These are phyloP conservation scores for Mesochorus sp. DNA, from an alignment of 2,888 invertebrate species.

Conservation along the genomic window DNA sequence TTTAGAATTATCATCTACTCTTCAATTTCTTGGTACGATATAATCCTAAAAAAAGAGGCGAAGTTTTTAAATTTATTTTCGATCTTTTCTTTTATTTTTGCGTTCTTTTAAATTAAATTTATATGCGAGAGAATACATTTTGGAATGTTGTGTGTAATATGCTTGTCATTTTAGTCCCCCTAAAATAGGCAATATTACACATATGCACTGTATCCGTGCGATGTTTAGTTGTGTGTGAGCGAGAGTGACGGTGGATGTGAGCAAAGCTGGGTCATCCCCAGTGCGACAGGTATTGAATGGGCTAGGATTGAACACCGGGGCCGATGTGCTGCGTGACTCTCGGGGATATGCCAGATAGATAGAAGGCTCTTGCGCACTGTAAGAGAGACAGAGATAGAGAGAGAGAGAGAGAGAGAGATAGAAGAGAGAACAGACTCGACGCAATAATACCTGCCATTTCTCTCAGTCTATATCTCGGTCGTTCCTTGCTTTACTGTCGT, in stretches of 20 bases:
- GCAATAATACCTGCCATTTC: conserved; percentile 47
- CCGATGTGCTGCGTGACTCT: conserved; percentile 42
- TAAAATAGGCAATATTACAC: no score
- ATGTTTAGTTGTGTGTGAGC: conserved; percentile 6
- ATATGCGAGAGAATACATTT: no score
- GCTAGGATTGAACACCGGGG: conserved; percentile 42
- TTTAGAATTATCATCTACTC: no score
- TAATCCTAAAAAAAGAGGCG: no score
- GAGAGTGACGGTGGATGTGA: conserved; percentile 30
- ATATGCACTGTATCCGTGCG: not conserved
- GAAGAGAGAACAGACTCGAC: conserved; percentile 36
- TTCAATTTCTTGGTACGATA: no score
- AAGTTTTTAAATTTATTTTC: no score
- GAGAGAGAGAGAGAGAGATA: conserved; percentile 24
- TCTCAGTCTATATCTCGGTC: conserved; percentile 35
- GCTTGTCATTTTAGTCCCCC: not conserved
- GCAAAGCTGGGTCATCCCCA: conserved; percentile 38
- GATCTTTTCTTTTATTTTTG: no score
- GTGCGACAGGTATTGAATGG: conserved; percentile 56
- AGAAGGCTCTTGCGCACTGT: conserved; percentile 47
- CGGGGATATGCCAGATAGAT: conserved; percentile 52
- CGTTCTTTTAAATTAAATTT: no score
- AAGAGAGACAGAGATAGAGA: not conserved
- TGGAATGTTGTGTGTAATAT: not conserved
- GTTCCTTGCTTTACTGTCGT: conserved; percentile 18